Conservation (phyloP, 1,140 invertebrate species). For the Drosophila sproati region DNA sequence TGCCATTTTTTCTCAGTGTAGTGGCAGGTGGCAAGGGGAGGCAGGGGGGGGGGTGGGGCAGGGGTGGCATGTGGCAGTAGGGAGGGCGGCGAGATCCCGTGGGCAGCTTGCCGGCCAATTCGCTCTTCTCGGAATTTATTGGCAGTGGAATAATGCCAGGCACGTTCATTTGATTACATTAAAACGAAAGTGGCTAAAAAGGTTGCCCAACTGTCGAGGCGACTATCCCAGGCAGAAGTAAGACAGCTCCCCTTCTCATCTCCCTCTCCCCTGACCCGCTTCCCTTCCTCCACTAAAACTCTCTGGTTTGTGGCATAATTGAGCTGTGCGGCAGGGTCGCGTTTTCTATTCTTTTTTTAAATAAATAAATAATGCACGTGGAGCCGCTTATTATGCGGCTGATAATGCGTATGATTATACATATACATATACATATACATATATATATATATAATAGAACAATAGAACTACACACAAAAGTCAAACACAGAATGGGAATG, state of each 20-base stretch:
- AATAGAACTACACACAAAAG: constrained; percentile 26
- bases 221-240: background rate
- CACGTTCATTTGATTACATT: constrained; percentile 83
- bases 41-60: background rate
- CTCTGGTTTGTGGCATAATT: constrained; percentile 39
- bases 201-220: constrained; percentile 45
- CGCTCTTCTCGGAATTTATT: constrained; percentile 79
- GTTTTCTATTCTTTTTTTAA: constrained; percentile 55
- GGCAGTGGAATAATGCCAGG: constrained; percentile 76
- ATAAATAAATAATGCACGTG: constrained; percentile 80
- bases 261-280: background rate
- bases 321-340: constrained; percentile 50
- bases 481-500: background rate
- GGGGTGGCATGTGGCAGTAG: background rate
- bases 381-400: constrained; percentile 44
- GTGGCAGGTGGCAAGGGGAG: too few species aligned
- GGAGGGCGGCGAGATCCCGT: constrained; percentile 26
- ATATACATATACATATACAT: too few species aligned
- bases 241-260: background rate
- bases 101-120: constrained; percentile 40
- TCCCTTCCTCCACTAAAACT: background rate
- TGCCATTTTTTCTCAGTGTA: too few species aligned
- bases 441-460: constrained; percentile 10
- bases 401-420: constrained; percentile 35
- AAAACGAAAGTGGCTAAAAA: constrained; percentile 83